These are phyloP conservation scores for Okapia johnstoni DNA, from an alignment of 2,113 vertebrate genomes.

Conservation along the genomic window DNA sequence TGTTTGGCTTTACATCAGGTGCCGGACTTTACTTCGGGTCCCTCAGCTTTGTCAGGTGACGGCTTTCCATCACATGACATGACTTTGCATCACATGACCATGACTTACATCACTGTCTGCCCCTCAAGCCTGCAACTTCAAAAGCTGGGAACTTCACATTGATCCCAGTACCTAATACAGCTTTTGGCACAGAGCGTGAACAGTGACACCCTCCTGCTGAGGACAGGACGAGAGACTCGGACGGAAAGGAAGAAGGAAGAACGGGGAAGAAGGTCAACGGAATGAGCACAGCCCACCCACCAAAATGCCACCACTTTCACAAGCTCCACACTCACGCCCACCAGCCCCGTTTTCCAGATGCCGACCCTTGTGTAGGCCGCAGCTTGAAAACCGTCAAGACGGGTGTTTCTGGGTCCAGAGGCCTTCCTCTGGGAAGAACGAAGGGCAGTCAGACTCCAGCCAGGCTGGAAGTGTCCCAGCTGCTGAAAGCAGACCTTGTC, in stretches of 20 bases:
- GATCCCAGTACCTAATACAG: neutral
- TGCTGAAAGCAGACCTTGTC: neutral
- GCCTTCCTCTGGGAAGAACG: neutral
- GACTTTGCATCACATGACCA: neutral
- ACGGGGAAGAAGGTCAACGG: neutral
- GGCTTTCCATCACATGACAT: neutral
- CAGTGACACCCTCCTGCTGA: neutral
- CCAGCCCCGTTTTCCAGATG: neutral
- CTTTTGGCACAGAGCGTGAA: neutral
- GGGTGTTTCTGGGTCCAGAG: neutral
- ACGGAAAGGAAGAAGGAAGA: neutral
- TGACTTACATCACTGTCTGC: neutral
- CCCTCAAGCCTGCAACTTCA: neutral
- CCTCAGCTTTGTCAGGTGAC: neutral
- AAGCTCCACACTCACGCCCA: neutral
- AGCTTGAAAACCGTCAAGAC: neutral
- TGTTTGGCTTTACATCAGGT: neutral
- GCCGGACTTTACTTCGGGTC: neutral
- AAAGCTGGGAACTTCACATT: neutral
- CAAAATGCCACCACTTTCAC: neutral
- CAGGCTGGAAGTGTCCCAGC: neutral
- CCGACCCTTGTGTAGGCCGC: neutral
- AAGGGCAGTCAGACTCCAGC: neutral
- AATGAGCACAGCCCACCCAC: neutral
- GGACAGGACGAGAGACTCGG: neutral